These are phyloP conservation scores for Scaptomyza caliginosa DNA, from an alignment of 2,888 invertebrate genomes.

Conservation along the genomic window DNA sequence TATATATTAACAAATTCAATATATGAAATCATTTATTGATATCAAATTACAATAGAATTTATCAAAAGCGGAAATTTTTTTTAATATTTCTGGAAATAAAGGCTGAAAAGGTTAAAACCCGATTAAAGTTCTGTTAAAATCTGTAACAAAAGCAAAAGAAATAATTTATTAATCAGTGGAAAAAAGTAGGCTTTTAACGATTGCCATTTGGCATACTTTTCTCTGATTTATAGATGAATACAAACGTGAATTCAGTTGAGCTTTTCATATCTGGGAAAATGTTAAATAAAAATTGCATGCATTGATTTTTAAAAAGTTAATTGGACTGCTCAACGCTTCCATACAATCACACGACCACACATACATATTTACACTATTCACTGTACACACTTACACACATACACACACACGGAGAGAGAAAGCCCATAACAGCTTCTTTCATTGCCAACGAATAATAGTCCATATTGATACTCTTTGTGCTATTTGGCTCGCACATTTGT, in stretches of 20 bases:
- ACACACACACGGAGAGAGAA: background rate
- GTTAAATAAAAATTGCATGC: constrained; percentile 25
- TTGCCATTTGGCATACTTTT: constrained; percentile 8
- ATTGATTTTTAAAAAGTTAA: constrained; percentile 60
- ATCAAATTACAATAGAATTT: too few species aligned
- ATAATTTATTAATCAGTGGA: background rate
- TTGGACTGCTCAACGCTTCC: constrained; percentile 47
- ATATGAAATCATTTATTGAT: too few species aligned
- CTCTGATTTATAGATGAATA: background rate
- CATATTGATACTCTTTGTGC: constrained; percentile 57
- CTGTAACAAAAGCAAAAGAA: background rate
- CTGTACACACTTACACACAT: constrained; percentile 4
- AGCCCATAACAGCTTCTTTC: constrained; percentile 17
- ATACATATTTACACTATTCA: too few species aligned
- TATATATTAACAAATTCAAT: too few species aligned
- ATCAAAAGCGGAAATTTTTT: too few species aligned
- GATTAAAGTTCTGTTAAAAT: background rate
- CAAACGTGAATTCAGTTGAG: constrained; percentile 8
- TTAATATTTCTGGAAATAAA: too few species aligned
- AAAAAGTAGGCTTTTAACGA: background rate
- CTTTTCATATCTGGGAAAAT: constrained; percentile 4
- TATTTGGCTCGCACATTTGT: constrained; percentile 34
- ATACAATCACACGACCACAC: constrained; percentile 31
- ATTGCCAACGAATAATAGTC: constrained; percentile 5
- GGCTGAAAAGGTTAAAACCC: background rate